phyloP scores from a whole-genome alignment of 2,888 invertebrate species.

The Trichogramma evanescens region DNA sequence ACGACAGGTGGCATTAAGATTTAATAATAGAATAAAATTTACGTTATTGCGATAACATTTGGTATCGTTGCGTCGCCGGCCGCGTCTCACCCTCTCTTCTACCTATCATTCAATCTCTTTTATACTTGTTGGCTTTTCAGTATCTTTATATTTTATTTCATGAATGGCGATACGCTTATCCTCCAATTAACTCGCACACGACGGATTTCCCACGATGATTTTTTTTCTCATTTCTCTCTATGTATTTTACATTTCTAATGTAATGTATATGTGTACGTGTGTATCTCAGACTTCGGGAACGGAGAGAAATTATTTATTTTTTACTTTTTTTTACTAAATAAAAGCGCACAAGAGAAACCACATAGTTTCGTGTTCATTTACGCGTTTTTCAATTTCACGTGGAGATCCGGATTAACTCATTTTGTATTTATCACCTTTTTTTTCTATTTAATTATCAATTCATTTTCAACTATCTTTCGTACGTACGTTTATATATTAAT shows the following conservation, averaged over 20 bases:
- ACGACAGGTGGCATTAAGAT: slow-evolving; percentile 49
- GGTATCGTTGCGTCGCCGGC: slow-evolving; percentile 47
- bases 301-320: slow-evolving; percentile 10
- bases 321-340: slow-evolving; percentile 5
- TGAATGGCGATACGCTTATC: slow-evolving; percentile 20
- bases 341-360: neutral
- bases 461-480: slow-evolving; percentile 4
- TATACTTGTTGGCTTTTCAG: slow-evolving; percentile 4
- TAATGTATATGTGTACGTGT: slow-evolving; percentile 18
- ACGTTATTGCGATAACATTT: slow-evolving; percentile 50
- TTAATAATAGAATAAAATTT: slow-evolving; percentile 49
- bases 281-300: slow-evolving; percentile 21
- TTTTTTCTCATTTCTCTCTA: slow-evolving; percentile 15
- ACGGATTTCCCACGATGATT: slow-evolving; percentile 12
- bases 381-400: no score
- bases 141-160: slow-evolving; percentile 15
- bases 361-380: no score
- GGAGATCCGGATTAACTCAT: neutral
- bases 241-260: slow-evolving; percentile 17
- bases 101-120: slow-evolving; percentile 19
- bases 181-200: slow-evolving; percentile 20
- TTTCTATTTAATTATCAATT: neutral
- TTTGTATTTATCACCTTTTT: slow-evolving; percentile 4
- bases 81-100: slow-evolving; percentile 27
- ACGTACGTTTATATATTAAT: slow-evolving; percentile 11